phyloP scores from a whole-genome alignment of 2,888 invertebrate species.

The Drosophila incognita region DNA sequence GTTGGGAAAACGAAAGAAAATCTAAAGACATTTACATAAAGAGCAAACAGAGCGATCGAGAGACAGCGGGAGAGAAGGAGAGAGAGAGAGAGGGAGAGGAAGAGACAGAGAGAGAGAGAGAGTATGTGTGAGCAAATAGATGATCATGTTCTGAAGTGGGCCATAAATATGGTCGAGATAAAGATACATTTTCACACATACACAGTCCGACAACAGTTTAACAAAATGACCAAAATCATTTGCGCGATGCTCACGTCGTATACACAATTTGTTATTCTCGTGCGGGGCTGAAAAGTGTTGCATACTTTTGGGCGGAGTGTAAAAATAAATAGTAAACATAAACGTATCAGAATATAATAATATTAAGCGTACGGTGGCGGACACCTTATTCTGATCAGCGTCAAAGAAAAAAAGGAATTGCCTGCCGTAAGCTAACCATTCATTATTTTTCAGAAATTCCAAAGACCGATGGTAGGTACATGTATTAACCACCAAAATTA shows the following conservation, averaged over 20 bases:
- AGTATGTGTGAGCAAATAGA: not conserved
- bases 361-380: conserved; percentile 35
- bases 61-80: conserved; percentile 9
- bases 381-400: too few species aligned
- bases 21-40: conserved; percentile 20
- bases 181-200: conserved; percentile 36
- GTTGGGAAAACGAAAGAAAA: conserved; percentile 8
- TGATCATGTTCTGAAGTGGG: conserved; percentile 53
- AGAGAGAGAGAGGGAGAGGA: not conserved
- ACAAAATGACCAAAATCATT: conserved; percentile 48
- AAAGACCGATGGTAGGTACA: too few species aligned
- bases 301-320: conserved; percentile 72
- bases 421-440: too few species aligned
- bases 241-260: conserved; percentile 63
- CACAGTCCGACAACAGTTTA: conserved; percentile 6
- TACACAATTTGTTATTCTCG: conserved; percentile 60
- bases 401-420: too few species aligned
- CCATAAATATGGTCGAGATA: conserved; percentile 55
- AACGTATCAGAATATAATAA: conserved; percentile 26
- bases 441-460: too few species aligned
- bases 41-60: conserved; percentile 28
- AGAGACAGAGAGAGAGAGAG: not conserved
- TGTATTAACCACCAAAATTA: too few species aligned
- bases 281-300: conserved; percentile 25
- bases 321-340: conserved; percentile 25